Evolutionary conservation across 2,797 vertebrate species (phyloP).

Genomic region (Pseudotriccus pelzelni): DNA sequence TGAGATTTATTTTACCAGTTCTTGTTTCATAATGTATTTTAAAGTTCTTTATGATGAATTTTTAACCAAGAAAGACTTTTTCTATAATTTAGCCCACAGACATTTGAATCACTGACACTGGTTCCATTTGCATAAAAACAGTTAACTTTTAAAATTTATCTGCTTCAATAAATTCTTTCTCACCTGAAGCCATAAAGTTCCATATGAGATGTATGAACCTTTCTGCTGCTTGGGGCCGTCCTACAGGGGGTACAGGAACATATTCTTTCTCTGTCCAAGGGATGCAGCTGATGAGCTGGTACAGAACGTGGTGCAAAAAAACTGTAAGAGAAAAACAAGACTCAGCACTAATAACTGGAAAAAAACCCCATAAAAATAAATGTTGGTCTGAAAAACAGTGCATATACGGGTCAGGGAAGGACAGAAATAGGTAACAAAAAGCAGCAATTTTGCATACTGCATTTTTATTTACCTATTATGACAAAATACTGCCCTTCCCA

Average conservation of each 20-base stretch:
- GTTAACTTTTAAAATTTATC: background rate
- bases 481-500: background rate
- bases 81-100: background rate
- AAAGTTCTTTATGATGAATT: background rate
- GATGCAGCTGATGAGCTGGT: background rate
- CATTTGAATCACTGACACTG: background rate
- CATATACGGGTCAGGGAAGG: background rate
- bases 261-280: background rate
- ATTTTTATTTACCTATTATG: background rate
- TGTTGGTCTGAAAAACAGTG: background rate
- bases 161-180: background rate
- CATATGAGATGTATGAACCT: background rate
- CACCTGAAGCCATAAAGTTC: background rate
- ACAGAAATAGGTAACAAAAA: background rate
- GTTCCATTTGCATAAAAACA: background rate
- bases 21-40: background rate
- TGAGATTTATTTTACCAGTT: background rate
- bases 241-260: background rate
- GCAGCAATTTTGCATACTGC: background rate
- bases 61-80: slow-evolving; percentile 15
- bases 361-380: background rate
- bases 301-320: background rate
- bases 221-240: accelerated
- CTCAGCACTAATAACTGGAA: background rate
- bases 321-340: background rate